Conservation (phyloP, 64 coral and sea anemone genomes). For the Pocillopora damicornis region DNA sequence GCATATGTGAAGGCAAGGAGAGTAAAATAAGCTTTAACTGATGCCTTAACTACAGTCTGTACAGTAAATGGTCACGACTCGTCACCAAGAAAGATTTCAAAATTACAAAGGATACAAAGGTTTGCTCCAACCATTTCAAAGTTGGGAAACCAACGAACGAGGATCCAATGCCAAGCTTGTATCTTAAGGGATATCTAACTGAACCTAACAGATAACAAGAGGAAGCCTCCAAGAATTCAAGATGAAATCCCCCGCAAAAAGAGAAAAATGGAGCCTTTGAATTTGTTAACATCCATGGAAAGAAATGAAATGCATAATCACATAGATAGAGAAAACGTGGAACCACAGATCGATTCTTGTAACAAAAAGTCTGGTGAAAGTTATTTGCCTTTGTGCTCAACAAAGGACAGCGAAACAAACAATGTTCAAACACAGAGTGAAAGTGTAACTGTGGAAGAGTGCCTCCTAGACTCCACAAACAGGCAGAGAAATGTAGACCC, state of each 20-base stretch:
- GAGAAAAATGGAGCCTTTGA: too few species aligned
- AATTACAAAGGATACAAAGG: constrained; percentile 9
- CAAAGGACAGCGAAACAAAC: constrained; percentile 44
- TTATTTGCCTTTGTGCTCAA: constrained; percentile 16
- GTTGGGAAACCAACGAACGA: constrained; percentile 48
- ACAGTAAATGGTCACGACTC: constrained; percentile 53
- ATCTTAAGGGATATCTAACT: not conserved
- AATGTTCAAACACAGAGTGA: constrained; percentile 43
- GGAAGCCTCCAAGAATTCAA: too few species aligned
- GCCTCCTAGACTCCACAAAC: constrained; percentile 42
- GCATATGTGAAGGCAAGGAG: constrained; percentile 12
- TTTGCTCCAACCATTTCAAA: not conserved
- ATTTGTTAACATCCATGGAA: constrained; percentile 16
- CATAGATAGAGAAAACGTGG: constrained; percentile 35
- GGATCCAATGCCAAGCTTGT: constrained; percentile 38
- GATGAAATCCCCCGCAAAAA: too few species aligned
- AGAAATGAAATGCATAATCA: constrained; percentile 50
- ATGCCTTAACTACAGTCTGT: constrained; percentile 18
- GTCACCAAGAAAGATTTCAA: constrained; percentile 45
- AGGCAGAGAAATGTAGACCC: constrained; percentile 10
- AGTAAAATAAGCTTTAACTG: constrained; percentile 41
- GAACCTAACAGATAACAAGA: too few species aligned
- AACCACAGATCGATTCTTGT: constrained; percentile 45
- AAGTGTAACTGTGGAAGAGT: constrained; percentile 26
- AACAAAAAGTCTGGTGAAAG: constrained; percentile 13